Evolutionary conservation across 2,888 invertebrate genomes (phyloP), one percentile per base, ranked within the genome.

Genomic region (Cheilosia soror): DNA sequence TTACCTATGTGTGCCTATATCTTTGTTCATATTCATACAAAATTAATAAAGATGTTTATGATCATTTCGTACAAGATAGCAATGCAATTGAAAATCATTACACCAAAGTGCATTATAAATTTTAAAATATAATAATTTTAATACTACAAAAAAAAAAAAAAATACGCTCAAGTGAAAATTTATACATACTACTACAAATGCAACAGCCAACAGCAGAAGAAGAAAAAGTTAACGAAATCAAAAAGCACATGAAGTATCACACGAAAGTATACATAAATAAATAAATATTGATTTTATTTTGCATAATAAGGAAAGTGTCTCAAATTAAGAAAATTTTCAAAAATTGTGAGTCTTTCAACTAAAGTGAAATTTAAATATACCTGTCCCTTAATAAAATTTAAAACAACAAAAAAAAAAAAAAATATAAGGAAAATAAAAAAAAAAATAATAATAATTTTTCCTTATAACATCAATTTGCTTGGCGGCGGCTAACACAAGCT

Each of bases 251-350:
- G 57, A 79, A 83, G 44, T 55, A 47, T 68, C 57, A 49, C 40
- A 71, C 15, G 58, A 72, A 53, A 73, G 31, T 42, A 51, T 47
- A 76, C 65, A 68, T 51, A 60, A 68, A 63, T 63, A 83, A 79
- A 79, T 72, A 69, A 68, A 78, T 78, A 66, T 77, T 81, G 68
- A 69, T 81, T 60, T 68, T 65, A 53, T 71, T 66, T 82, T 77
- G 65, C 63, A 69, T 75, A 75, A 84, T 71, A 80, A 84, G 65
- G 69, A 84, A 84, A 84, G 84, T 84, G 84, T 79, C 63, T 65
- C 44, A 66, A 71, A 65, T 9, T 37, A 58, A 49, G 37, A 33
- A 53, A 53, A 62, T n/a, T 53, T 29, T 42, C 9, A 15, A 55
- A 62, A 55, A 60, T 7, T 37, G 37, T 37, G 37, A 37, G 9